Conservation (phyloP, 2,888 invertebrate genomes). For the Orthonevra nobilis region DNA sequence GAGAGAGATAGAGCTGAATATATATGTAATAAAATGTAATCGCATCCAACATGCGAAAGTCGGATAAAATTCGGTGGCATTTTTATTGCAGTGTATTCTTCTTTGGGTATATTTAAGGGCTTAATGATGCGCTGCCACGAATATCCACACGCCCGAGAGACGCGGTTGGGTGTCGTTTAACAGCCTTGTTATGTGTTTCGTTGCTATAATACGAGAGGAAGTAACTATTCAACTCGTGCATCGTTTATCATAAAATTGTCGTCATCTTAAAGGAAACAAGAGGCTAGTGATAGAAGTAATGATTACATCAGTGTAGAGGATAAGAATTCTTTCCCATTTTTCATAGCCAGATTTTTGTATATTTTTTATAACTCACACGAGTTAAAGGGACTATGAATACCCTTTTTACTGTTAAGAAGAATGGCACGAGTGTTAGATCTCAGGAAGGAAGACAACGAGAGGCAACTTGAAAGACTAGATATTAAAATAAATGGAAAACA, state of each 20-base stretch:
- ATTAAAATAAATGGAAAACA: no score
- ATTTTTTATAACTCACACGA: no score
- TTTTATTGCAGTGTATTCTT: constrained; percentile 33
- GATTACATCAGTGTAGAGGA: no score
- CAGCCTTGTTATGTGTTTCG: constrained; percentile 21
- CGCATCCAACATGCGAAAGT: constrained; percentile 46
- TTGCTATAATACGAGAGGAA: constrained; percentile 2
- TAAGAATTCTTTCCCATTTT: no score
- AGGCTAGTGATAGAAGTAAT: no score
- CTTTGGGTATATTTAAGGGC: constrained; percentile 25
- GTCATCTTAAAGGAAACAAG: no score
- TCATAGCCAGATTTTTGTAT: no score
- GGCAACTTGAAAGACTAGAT: no score
- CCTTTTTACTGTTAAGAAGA: no score
- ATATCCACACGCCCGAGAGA: constrained; percentile 36
- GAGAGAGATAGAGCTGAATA: not conserved
- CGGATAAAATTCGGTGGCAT: constrained; percentile 39
- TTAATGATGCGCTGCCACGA: constrained; percentile 46
- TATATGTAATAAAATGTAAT: constrained; percentile 45
- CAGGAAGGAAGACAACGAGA: no score
- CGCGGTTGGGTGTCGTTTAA: constrained; percentile 14
- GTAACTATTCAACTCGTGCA: constrained; percentile 5
- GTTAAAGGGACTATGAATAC: no score
- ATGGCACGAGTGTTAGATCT: no score
- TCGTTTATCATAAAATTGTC: constrained; percentile 38